Base-by-base conservation (phyloP, 2,113 vertebrate genomes). In the Corydoras maculifer region DNA sequence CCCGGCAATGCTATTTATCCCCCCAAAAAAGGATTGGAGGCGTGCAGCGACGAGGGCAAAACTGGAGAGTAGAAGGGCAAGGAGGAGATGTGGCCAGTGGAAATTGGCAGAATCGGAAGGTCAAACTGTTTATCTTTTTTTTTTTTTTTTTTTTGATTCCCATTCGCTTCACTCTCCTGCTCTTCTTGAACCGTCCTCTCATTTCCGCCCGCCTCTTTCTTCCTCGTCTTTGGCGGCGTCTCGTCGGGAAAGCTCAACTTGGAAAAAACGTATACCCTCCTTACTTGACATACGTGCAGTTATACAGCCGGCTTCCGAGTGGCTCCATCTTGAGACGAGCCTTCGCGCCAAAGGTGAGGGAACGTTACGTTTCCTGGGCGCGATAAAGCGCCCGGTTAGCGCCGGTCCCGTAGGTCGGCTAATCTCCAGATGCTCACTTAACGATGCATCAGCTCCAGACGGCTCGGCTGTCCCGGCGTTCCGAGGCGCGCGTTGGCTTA, bases 61-160 rank as follows among this genome's bases (percentile, higher is more conserved):
- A 82, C 72, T 80, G 80, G 81, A 81, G 81, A 81, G 79, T 83
- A 84, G 83, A 86, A 82, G 77, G 84, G 82, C 78, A 78, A 80
- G 79, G 82, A 82, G 80, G 78, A 79, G 78, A 18, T 81, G 82
- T 73, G 67, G 79, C 80, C 70, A 73, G 75, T 78, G 75, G 83
- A 87, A 91, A 89, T 88, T 88, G 86, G 84, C 83, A 86, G 83
- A 90, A 89, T 88, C 86, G 84, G 85, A 86, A 90, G 89, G 89
- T 89, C 89, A 86, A 87, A 88, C 83, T 87, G 82, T 90, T 88
- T 88, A 86, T 90, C 86, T 85, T 84, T 78, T 1, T 25, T 25
- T 25, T 25, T 25, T 25, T 25, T 25, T 25, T 1, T 25, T 25
- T 25, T 25, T 86, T 82, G 84, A 80, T 83, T 85, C 78, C 82